These are phyloP conservation scores for Eclectus roratus DNA, from an alignment of 2,113 vertebrate genomes.

Conservation along the genomic window DNA sequence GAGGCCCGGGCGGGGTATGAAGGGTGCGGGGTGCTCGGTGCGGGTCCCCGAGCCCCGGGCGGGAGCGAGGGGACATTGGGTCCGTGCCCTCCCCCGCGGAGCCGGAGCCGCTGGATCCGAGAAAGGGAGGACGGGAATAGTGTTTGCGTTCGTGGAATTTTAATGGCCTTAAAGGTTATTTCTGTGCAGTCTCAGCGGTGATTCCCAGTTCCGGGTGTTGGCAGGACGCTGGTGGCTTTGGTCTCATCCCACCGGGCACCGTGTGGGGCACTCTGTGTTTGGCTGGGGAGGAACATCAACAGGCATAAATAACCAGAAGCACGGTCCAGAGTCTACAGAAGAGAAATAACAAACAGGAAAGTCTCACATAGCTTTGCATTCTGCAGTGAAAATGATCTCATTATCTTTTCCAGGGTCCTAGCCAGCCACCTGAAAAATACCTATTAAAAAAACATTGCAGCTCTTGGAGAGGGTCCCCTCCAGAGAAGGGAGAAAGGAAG, in stretches of 20 bases:
- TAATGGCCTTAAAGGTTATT: slow-evolving; percentile 61
- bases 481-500: neutral
- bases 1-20: too few species aligned
- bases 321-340: neutral
- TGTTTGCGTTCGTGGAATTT: slow-evolving; percentile 1
- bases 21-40: too few species aligned
- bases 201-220: slow-evolving; percentile 6
- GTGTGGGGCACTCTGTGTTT: neutral
- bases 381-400: slow-evolving; percentile 29
- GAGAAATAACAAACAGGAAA: neutral
- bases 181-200: neutral
- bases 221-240: neutral
- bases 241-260: neutral
- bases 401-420: slow-evolving; percentile 34
- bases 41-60: neutral
- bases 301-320: neutral
- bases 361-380: neutral
- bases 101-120: too few species aligned
- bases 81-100: neutral
- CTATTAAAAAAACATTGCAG: slow-evolving; percentile 31
- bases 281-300: slow-evolving; percentile 18
- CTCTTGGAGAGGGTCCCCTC: neutral
- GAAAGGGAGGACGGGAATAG: neutral
- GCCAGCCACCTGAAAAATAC: slow-evolving; percentile 48
- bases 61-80: too few species aligned